phyloP scores from a whole-genome alignment of 2,113 vertebrate species.

The Macquaria australasica region DNA sequence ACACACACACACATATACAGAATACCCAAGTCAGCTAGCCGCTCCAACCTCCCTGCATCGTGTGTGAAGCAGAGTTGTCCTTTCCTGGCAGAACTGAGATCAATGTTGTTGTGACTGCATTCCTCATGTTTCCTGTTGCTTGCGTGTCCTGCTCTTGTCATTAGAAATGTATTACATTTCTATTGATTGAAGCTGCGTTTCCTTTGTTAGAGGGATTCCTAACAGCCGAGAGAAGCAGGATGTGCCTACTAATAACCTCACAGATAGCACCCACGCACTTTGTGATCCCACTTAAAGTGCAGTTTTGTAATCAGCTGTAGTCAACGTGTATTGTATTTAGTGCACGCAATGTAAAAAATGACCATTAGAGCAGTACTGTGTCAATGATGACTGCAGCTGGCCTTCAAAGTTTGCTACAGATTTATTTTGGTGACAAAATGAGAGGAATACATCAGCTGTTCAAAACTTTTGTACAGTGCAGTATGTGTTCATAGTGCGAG shows the following conservation, averaged over 20 bases:
- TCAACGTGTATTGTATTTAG: background rate
- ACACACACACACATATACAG: background rate
- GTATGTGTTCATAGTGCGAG: background rate
- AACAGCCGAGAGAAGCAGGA: background rate
- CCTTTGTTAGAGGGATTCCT: background rate
- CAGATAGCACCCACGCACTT: background rate
- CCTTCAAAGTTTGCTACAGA: background rate
- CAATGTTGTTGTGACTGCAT: constrained; percentile 8
- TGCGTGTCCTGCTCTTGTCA: background rate
- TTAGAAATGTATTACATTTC: background rate
- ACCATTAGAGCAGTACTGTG: background rate
- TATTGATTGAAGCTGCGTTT: background rate
- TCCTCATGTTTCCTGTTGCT: background rate
- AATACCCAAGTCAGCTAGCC: background rate
- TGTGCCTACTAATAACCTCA: background rate
- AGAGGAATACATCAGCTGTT: background rate
- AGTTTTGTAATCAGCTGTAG: background rate
- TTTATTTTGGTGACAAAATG: background rate
- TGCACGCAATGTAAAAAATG: background rate
- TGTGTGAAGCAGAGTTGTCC: constrained; percentile 36
- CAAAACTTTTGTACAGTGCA: background rate
- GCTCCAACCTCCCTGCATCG: background rate
- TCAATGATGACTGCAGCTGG: background rate
- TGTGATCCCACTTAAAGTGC: background rate
- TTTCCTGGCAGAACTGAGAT: constrained; percentile 13